phyloP scores from a whole-genome alignment of 1,140 invertebrate genomes.

The Stenopsyche tienmushanensis region DNA sequence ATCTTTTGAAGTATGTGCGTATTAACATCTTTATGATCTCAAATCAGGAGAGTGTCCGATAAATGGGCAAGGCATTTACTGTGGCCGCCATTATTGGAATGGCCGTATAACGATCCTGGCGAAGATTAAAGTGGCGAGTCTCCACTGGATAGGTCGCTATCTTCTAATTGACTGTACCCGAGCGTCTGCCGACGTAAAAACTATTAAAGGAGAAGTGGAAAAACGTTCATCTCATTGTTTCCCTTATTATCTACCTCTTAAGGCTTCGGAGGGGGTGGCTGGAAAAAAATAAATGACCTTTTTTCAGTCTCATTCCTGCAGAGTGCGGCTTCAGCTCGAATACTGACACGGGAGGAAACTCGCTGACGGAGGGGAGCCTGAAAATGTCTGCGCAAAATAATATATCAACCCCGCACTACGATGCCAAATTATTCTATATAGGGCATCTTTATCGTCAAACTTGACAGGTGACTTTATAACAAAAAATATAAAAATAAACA shows the following conservation, averaged over 20 bases:
- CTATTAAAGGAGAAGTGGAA: constrained; percentile 18
- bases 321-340: constrained; percentile 12
- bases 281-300: constrained; percentile 27
- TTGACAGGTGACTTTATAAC: not conserved
- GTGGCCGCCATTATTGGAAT: constrained; percentile 17
- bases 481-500: not conserved
- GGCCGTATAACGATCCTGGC: constrained; percentile 19
- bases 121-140: constrained; percentile 18
- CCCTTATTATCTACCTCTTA: constrained; percentile 27
- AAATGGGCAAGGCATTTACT: constrained; percentile 21
- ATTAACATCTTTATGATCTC: too few species aligned
- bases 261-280: not conserved
- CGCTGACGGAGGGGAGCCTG: not conserved
- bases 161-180: constrained; percentile 27
- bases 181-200: constrained; percentile 20
- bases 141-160: not conserved
- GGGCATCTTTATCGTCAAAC: not conserved
- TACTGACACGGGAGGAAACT: not conserved
- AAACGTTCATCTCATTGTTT: constrained; percentile 24
- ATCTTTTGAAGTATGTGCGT: too few species aligned
- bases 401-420: not conserved
- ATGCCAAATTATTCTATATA: not conserved
- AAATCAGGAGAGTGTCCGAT: not conserved
- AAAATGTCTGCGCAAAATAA: not conserved
- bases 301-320: constrained; percentile 8